Evolutionary conservation across 2,797 vertebrate genomes (phyloP).

Genomic region (Distichodus sexfasciatus): DNA sequence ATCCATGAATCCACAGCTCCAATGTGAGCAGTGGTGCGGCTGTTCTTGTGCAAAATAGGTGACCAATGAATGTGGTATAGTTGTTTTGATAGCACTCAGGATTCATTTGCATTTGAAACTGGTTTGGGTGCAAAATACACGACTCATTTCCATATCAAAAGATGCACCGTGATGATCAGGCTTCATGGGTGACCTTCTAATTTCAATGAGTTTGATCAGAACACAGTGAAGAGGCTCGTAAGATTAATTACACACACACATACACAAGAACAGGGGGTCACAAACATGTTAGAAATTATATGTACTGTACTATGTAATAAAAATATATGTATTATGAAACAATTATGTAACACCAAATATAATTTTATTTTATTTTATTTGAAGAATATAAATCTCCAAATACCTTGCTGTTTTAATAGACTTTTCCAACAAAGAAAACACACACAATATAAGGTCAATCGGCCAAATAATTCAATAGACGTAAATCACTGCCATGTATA

Average conservation of each 20-base stretch:
- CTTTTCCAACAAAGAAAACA: too few relatives aligned
- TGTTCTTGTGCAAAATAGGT: constrained; percentile 23
- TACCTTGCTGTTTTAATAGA: too few relatives aligned
- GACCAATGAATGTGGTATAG: constrained; percentile 15
- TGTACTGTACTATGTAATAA: too few relatives aligned
- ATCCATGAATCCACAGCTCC: neutral
- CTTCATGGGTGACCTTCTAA: constrained; percentile 33
- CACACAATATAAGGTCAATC: too few relatives aligned
- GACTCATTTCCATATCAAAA: constrained; percentile 49
- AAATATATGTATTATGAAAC: too few relatives aligned
- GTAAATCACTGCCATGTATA: too few relatives aligned
- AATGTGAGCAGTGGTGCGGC: neutral
- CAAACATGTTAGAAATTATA: neutral
- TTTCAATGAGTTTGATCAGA: constrained; percentile 24
- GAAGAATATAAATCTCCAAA: too few relatives aligned
- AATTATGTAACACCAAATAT: too few relatives aligned
- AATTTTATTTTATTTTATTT: too few relatives aligned
- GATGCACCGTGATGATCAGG: constrained; percentile 10
- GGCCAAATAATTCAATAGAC: too few relatives aligned
- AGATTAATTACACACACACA: neutral
- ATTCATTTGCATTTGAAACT: constrained; percentile 46
- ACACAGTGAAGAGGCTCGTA: constrained; percentile 3
- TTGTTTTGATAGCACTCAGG: constrained; percentile 1
- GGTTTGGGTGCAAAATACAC: neutral
- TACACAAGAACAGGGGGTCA: neutral